Evolutionary conservation across 2,888 invertebrate genomes (phyloP).

Genomic region (Drosophila quinaria): DNA sequence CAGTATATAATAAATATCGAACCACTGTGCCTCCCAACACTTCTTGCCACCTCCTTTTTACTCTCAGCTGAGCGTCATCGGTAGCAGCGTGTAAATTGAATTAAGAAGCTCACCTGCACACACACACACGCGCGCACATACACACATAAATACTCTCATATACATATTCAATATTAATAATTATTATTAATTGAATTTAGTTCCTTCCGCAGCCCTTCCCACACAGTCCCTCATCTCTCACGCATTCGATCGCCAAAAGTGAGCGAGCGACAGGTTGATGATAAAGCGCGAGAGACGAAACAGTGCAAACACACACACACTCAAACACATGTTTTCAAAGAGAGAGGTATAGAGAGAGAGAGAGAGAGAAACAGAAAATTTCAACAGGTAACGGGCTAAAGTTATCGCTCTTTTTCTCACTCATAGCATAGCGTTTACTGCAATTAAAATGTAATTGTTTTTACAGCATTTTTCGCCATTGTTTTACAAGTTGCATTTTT

Average conservation of each 20-base stretch:
- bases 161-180: slow-evolving; percentile 18
- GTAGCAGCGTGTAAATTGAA: slow-evolving; percentile 32
- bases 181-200: slow-evolving; percentile 51
- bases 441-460: slow-evolving; percentile 29
- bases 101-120: slow-evolving; percentile 41
- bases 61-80: slow-evolving; percentile 21
- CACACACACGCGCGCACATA: neutral
- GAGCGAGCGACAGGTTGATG: slow-evolving; percentile 29
- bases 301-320: slow-evolving; percentile 3
- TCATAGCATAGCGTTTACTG: neutral
- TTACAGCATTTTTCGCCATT: slow-evolving; percentile 9
- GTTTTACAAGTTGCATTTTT: slow-evolving; percentile 2
- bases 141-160: slow-evolving; percentile 1
- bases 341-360: neutral
- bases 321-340: slow-evolving; percentile 11
- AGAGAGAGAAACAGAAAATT: neutral
- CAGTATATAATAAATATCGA: neutral
- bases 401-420: slow-evolving; percentile 1
- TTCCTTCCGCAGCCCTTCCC: slow-evolving; percentile 1
- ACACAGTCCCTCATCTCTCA: slow-evolving; percentile 1
- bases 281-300: slow-evolving; percentile 17
- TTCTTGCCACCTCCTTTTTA: slow-evolving; percentile 5
- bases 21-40: slow-evolving; percentile 14
- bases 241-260: slow-evolving; percentile 12
- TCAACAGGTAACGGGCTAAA: slow-evolving; percentile 45